Conservation (phyloP, 2,797 vertebrate species). For the Podarcis lilfordi region DNA sequence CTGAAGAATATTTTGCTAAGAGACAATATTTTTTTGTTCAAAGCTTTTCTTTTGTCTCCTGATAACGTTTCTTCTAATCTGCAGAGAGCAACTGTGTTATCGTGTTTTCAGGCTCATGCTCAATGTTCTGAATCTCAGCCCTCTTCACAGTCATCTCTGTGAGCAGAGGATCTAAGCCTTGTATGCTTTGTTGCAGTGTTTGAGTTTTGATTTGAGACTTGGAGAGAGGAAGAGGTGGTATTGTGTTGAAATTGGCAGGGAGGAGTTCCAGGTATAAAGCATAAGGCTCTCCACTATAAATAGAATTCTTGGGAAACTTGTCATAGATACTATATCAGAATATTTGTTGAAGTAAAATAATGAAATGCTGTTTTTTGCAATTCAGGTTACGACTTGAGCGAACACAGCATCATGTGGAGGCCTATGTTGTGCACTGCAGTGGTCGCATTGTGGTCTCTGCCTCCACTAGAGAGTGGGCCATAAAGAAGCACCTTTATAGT, state of each 20-base stretch:
- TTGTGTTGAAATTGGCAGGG: background rate
- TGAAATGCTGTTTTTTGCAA: background rate
- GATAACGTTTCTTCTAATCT: too few relatives aligned
- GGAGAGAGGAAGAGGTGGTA: background rate
- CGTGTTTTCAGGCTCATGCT: too few relatives aligned
- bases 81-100: too few relatives aligned
- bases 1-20: background rate
- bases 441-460: conserved; percentile 87
- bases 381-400: conserved; percentile 85
- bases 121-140: too few relatives aligned
- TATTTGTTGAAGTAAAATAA: background rate
- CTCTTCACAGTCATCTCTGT: background rate
- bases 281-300: background rate
- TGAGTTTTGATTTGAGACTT: background rate
- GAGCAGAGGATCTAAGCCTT: background rate
- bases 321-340: background rate
- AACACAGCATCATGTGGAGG: conserved; percentile 85
- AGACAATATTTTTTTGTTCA: background rate
- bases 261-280: background rate
- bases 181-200: background rate
- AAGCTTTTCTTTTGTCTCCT: background rate
- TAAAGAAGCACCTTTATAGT: conserved; percentile 87
- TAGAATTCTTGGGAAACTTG: background rate
- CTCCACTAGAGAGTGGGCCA: conserved; percentile 92
- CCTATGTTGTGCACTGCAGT: conserved; percentile 81